Evolutionary conservation across 2,797 vertebrate species (phyloP), one percentile per base, ranked within the genome.

Genomic region (Tympanoctomys barrerae): DNA sequence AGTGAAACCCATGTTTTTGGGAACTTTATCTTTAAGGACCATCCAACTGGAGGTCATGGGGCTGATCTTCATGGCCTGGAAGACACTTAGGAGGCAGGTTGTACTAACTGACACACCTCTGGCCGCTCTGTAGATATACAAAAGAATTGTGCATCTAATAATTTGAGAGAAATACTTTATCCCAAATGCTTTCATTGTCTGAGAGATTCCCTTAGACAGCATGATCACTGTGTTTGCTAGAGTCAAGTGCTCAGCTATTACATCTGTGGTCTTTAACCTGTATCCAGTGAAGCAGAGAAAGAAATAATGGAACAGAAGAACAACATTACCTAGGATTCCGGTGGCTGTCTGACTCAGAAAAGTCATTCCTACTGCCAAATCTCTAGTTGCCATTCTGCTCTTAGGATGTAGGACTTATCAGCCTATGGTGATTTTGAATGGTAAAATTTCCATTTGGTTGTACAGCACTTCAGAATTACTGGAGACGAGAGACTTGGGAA

Each of bases 71-170:
- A 79, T 52, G 12, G 42, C 33, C 36, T 85, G 87, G 54, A 86
- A 64, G 61, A 89, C 49, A 54, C 79, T 91, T 64, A 90, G 33
- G 22, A 93, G 39, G 73, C 59, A 85, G 13, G 71, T 91, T 19
- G 11, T 59, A 13, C 66, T 22, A 5, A 92, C 64, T 33, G 92
- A 83, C 62, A 90, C 12, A 11, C 62, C 64, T 36, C 82, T 86
- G 26, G 54, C 70, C 28, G 94, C 61, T 19, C 68, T 39, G 0
- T 26, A 54, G 24, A 83, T 5, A 36, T 61, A 90, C 1, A 31
- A 24, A 0, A 68, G 8, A 75, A 75, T 22, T 75, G 21, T 75
- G 22, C 71, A 75, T 75, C 22, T 26, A n/a, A 2, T 24, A 26
- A 5, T 11, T 1, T 42, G 39, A 42, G 0, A 42, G 8, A 59